Base-by-base conservation (phyloP, 2,888 invertebrate genomes). In the Callyntrura guangdongensis region DNA sequence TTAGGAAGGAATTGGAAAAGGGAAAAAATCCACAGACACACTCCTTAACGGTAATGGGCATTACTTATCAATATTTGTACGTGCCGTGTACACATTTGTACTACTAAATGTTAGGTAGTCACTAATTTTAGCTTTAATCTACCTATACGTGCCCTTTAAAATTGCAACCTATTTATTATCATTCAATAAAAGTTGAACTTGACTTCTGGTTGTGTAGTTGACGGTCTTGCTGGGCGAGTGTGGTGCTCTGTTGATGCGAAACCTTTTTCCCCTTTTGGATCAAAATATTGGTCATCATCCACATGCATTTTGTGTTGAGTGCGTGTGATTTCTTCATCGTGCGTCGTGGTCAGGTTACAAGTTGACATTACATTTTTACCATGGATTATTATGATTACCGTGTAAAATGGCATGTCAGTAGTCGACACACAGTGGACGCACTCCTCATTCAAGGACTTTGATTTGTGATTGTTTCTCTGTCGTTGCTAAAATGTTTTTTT, bases 171-270 rank as follows among this genome's bases (percentile, higher is more conserved):
- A 67, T 12, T 27, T 27, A 25, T 3, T 45, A 27, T 25, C 74
- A 53, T 72, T 5, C 49, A 77, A 77, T 77, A 47, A 77, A 47
- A 53, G 20, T 77, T 77, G 77, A 77, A 77, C 77, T 77, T 77
- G 77, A 77, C 77, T 77, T 77, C 53, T 47, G 49, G 53, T 53
- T n/a, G n/a, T n/a, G n/a, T n/a, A n/a, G n/a, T n/a, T 77, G 53
- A 77, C 22, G 77, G 27, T 77, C 77, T 77, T 69, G 69, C 49
- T 53, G 77, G 9, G 47, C 22, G 12, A n/a, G 11, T 14, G 20
- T 25, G n/a, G n/a, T n/a, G n/a, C n/a, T n/a, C n/a, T n/a, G n/a
- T n/a, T n/a, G n/a, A n/a, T n/a, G n/a, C n/a, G n/a, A n/a, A n/a
- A n/a, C n/a, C n/a, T n/a, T n/a, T n/a, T n/a, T n/a, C n/a, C n/a